Conservation (phyloP, 2,888 invertebrate genomes). For the Ctenicera cuprea region DNA sequence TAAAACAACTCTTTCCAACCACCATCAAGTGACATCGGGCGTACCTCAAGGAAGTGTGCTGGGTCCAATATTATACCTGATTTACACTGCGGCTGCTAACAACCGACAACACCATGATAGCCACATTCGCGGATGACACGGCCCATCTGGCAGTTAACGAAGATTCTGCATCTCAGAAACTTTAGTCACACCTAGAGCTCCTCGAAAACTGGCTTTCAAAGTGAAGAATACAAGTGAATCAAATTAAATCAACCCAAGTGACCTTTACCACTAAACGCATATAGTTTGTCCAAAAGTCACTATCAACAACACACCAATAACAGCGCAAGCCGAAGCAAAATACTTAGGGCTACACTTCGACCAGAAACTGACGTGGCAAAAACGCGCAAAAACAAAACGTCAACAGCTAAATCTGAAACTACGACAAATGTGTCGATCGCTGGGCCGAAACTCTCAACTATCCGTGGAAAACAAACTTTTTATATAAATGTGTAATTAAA, state of each 20-base stretch:
- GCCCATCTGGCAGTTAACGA: background rate
- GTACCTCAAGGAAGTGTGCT: constrained; percentile 25
- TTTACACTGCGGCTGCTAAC: background rate
- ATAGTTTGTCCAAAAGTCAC: constrained; percentile 18
- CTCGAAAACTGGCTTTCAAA: background rate
- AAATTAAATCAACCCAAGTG: constrained; percentile 9
- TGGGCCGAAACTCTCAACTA: constrained; percentile 20
- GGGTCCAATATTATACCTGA: constrained; percentile 12
- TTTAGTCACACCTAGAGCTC: background rate
- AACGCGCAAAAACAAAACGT: constrained; percentile 19
- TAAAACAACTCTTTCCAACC: background rate
- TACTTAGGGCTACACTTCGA: constrained; percentile 29
- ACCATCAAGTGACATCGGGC: constrained; percentile 8
- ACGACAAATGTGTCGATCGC: background rate
- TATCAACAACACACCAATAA: constrained; percentile 23
- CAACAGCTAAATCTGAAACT: constrained; percentile 26
- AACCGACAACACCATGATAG: background rate
- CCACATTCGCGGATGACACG: background rate
- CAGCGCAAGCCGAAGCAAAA: constrained; percentile 28
- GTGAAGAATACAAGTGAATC: constrained; percentile 25
- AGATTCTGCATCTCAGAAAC: background rate
- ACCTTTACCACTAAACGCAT: constrained; percentile 26
- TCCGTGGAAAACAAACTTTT: constrained; percentile 16
- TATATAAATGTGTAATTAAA: constrained; percentile 8
- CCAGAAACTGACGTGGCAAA: constrained; percentile 32